Percentiles rank a stretch among this genome's conserved stretches.
Conservation (phyloP, 1,140 invertebrate genomes). For the Trichonephila clavata region DNA sequence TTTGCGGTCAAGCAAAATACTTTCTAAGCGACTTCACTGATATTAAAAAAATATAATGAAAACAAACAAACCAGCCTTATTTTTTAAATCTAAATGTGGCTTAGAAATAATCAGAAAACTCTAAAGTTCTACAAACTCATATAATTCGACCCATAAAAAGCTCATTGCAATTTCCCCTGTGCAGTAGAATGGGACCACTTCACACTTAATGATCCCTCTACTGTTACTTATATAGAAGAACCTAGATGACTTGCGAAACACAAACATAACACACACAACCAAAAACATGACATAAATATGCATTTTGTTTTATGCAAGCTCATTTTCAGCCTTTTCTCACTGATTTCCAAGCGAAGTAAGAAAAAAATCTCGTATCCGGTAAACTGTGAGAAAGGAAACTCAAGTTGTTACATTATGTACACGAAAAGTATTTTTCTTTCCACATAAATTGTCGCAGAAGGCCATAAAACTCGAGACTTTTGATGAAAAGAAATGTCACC, state of each 20-base stretch:
- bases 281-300: conserved; percentile 6
- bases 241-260: not conserved
- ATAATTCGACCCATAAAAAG: not conserved
- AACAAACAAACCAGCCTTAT: too few species aligned
- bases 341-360: not conserved
- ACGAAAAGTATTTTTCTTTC: conserved; percentile 26
- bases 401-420: conserved; percentile 44
- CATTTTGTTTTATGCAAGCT: conserved; percentile 54
- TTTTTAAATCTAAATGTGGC: not conserved
- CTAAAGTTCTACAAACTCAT: not conserved
- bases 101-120: not conserved
- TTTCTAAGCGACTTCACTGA: too few species aligned
- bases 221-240: not conserved
- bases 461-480: conserved; percentile 62
- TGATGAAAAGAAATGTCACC: conserved; percentile 69
- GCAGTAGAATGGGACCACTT: not conserved
- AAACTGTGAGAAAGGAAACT: conserved; percentile 30
- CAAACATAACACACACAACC: not conserved
- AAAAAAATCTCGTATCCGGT: not conserved
- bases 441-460: conserved; percentile 35
- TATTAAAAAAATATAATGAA: too few species aligned
- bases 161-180: not conserved
- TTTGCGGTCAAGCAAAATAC: too few species aligned
- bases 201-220: not conserved
- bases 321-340: conserved; percentile 6